Base-by-base conservation (phyloP, 2,888 invertebrate species). In the Pinctada fucata region DNA sequence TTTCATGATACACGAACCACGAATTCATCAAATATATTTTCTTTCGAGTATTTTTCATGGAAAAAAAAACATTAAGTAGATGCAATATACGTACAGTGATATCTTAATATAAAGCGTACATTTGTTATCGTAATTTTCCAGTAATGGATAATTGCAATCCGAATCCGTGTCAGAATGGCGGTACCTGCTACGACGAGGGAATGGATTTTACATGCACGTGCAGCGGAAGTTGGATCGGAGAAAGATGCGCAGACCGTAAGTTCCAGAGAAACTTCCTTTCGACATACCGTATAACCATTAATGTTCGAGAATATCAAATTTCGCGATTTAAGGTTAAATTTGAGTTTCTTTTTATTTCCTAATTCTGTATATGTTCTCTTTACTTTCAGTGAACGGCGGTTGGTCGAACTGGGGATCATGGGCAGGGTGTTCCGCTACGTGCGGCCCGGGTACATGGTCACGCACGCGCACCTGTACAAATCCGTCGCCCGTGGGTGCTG, bases 341-440 rank as follows among this genome's bases (percentile, higher is more conserved):
- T 0, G 1, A 31, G 31, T 31, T 0, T 31, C 31, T 31, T 31
- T 31, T 1, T 31, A 31, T 31, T 31, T 31, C 31, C 31, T 31
- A 31, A n/a, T n/a, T n/a, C n/a, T 31, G 31, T 31, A 64, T 64
- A 16, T 64, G 0, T 63, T 3, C 16, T 63, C 13, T 3, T 63
- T n/a, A 31, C 31, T 77, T 83, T 6, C 83, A 89, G 89, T 87
- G 72, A 85, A 88, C 75, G 88, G 89, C 48, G 72, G 72, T 6
- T 89, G 86, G 86, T 64, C 68, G 10, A 66, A n/a, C 2, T 90
- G 90, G 90, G 76, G 79, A 5, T 70, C 64, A n/a, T 90, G 88
- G 89, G 72, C 80, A 47, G 71, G 69, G 13, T 90, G 90, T 79
- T 82, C 78, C 66, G 80, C 79, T 4, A 83, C 88, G 0, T 90